phyloP scores from a whole-genome alignment of 2,888 invertebrate genomes.

The Helleia helle region DNA sequence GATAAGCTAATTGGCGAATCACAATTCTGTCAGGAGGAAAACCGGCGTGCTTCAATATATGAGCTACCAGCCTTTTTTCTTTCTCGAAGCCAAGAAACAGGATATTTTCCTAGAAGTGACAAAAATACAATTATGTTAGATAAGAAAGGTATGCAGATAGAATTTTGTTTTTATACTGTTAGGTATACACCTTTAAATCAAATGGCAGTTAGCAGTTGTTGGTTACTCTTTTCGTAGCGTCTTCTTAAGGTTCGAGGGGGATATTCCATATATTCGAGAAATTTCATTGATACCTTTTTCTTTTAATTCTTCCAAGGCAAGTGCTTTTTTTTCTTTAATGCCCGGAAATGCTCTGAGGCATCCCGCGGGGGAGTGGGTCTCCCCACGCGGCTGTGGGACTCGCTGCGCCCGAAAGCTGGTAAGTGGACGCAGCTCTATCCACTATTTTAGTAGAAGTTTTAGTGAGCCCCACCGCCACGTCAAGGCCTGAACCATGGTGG shows the following conservation, averaged over 20 bases:
- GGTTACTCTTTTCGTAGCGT: conserved; percentile 20
- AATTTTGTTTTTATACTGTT: no score
- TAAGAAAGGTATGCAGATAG: no score
- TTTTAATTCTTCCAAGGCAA: no score
- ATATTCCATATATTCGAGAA: conserved; percentile 19
- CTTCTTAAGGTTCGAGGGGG: conserved; percentile 22
- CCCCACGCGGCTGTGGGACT: no score
- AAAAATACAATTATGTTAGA: conserved; percentile 9
- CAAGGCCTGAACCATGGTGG: no score
- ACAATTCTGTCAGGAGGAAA: conserved; percentile 18
- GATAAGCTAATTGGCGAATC: conserved; percentile 23
- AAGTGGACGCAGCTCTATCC: no score
- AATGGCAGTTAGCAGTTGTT: conserved; percentile 16
- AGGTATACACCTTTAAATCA: no score
- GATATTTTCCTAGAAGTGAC: conserved; percentile 12
- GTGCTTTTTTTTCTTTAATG: no score
- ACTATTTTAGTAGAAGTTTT: no score
- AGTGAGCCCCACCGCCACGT: conserved; percentile 20
- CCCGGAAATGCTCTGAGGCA: no score
- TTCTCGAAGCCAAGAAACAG: conserved; percentile 13
- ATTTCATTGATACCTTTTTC: conserved; percentile 20
- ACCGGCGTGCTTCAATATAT: conserved; percentile 19
- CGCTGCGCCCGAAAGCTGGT: no score
- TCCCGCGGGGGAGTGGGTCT: no score
- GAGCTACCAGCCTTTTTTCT: conserved; percentile 18